Base-by-base conservation (phyloP, 1,140 invertebrate genomes). In the Sycophila sp. region DNA sequence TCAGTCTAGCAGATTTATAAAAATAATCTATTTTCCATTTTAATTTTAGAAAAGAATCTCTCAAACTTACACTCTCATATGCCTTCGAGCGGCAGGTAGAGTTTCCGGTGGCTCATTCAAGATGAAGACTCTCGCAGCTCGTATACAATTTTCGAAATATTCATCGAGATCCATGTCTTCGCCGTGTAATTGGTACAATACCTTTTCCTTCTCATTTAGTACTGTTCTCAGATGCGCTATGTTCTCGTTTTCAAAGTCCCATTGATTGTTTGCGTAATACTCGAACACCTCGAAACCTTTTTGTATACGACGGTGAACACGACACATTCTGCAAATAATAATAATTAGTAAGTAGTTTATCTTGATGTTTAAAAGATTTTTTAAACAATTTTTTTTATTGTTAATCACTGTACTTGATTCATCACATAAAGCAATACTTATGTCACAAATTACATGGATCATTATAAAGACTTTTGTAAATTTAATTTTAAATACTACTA, bases 271-370 rank as follows among this genome's bases (percentile, higher is more conserved):
- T 0, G 93, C 92, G 78, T 95, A 95, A 77, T 94, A 95, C 76
- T 95, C 93, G 72, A 95, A 94, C 0, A 95, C 92, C 74, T 94
- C 92, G 74, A 94, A 94, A 1, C 93, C 93, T 85, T 94, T 95
- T 72, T 87, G 87, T 73, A 95, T 93, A 28, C 92, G 88, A 51
- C 91, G 89, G 71, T 94, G 93, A 0, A 95, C 90, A 15, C 91
- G 87, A 72, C 90, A 90, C 77, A 94, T 84, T 4, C 93, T 94
- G 78, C 81, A 62, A 69, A n/a, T n/a, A n/a, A n/a, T n/a, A n/a
- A n/a, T n/a, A n/a, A n/a, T n/a, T n/a, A n/a, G n/a, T n/a, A n/a
- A n/a, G n/a, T n/a, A n/a, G n/a, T n/a, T n/a, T n/a, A n/a, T n/a
- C n/a, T n/a, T n/a, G n/a, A n/a, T n/a, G n/a, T n/a, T n/a, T n/a